phyloP scores from a whole-genome alignment of 2,113 vertebrate genomes.

The Ictalurus punctatus region DNA sequence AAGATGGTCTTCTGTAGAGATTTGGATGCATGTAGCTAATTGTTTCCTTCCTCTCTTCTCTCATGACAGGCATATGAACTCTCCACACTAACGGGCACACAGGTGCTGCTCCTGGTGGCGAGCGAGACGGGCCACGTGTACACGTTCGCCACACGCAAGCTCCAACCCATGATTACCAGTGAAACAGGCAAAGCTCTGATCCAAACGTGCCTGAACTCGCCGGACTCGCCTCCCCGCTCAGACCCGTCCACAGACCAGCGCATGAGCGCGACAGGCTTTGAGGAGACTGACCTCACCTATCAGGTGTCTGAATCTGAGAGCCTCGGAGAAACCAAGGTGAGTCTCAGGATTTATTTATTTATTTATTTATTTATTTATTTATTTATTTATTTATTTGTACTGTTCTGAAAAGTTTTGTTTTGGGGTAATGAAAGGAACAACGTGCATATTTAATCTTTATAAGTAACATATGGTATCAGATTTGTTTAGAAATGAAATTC shows the following conservation, averaged over 20 bases:
- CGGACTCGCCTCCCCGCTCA: conserved; percentile 92
- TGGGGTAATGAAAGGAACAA: neutral
- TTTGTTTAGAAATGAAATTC: neutral
- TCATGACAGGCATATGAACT: conserved; percentile 88
- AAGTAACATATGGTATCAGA: neutral
- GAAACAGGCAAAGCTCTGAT: conserved; percentile 98
- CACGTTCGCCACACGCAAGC: conserved; percentile 95
- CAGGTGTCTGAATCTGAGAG: conserved; percentile 98
- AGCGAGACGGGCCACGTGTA: conserved; percentile 98
- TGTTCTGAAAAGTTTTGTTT: neutral
- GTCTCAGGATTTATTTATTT: neutral
- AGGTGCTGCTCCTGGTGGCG: conserved; percentile 94
- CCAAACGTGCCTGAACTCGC: conserved; percentile 98
- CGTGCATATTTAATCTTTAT: neutral
- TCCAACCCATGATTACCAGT: conserved; percentile 99
- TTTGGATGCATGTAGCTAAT: neutral
- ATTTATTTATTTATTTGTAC: neutral
- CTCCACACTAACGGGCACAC: conserved; percentile 95
- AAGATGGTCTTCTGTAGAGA: neutral
- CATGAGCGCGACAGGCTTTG: conserved; percentile 98
- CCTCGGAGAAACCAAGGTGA: conserved; percentile 96
- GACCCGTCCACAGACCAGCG: conserved; percentile 97
- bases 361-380: too few species aligned
- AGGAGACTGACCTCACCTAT: conserved; percentile 98
- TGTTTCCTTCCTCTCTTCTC: conserved; percentile 2